Evolutionary conservation across 2,888 invertebrate genomes (phyloP), one percentile per base, ranked within the genome.

Genomic region (Lymantria dispar): DNA sequence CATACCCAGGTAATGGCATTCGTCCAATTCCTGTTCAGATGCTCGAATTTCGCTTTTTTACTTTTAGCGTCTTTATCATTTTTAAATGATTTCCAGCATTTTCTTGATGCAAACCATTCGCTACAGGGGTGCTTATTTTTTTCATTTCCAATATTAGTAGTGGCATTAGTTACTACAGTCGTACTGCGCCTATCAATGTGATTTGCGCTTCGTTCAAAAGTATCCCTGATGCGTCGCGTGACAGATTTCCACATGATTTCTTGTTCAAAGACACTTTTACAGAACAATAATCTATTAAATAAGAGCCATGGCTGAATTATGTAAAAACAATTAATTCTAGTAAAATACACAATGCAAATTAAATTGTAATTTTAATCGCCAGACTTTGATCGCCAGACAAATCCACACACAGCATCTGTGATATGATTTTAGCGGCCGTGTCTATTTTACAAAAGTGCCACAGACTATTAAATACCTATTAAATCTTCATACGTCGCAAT

Each of bases 1-100:
- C 74, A 78, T 80, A 92, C 92, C 92, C 92, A 92, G 74, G 92
- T 89, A 64, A 91, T 90, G 82, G 91, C 91, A 84, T 85, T 85
- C 61, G 89, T 81, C 92, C 92, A 91, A 80, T 79, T 79, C 50
- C 76, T 77, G 67, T 87, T 86, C 40, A 90, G 59, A 43, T 85
- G 80, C 42, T 87, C 85, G 62, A 88, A 89, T 66, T 81, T 87
- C 85, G 89, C 89, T 70, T 73, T 76, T 38, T 82, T 83, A 45
- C 72, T 80, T 60, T 90, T 87, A 12, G 89, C 84, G 40, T 80
- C 77, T 51, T 80, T 80, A 48, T 75, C 68, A 46, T 72, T 66
- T 37, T 70, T 51, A 50, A 58, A 66, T 0, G 72, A 69, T 33
- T 64, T 66, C 76, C 83, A 79, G 55, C 85, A 83, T 54, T 76